A percentile compares a stretch with the other conserved stretches of the same genome.
These are phyloP conservation scores for Harpagifer antarcticus DNA, from an alignment of 2,797 vertebrate genomes.

Conservation along the genomic window DNA sequence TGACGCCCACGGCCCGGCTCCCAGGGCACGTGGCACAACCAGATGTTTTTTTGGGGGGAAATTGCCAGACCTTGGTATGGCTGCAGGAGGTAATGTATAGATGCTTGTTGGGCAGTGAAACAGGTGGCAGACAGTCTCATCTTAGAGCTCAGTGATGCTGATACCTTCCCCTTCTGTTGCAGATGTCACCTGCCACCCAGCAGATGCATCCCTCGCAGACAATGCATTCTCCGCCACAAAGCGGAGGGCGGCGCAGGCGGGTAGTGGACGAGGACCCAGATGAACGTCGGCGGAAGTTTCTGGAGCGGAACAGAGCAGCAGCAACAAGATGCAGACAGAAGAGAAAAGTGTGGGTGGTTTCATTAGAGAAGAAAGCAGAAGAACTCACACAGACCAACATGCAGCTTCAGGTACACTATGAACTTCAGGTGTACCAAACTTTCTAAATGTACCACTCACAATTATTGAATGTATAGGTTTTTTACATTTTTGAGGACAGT, in stretches of 20 bases:
- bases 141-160: constrained; percentile 17
- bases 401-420: constrained; percentile 95
- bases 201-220: constrained; percentile 99
- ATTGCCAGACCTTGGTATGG: constrained; percentile 70
- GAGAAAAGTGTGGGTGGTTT: constrained; percentile 99
- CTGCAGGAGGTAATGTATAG: constrained; percentile 73
- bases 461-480: no score
- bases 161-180: constrained; percentile 41
- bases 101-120: constrained; percentile 63
- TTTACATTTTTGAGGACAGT: no score
- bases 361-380: constrained; percentile 99
- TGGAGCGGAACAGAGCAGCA: constrained; percentile 97
- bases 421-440: neutral
- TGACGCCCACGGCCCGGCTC: constrained; percentile 58
- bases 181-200: constrained; percentile 96
- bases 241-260: constrained; percentile 93
- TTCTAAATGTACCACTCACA: neutral
- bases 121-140: constrained; percentile 28
- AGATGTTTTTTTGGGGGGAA: constrained; percentile 83
- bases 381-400: constrained; percentile 99
- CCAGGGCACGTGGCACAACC: constrained; percentile 64
- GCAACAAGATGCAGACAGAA: constrained; percentile 99
- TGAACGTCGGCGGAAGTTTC: constrained; percentile 96
- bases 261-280: constrained; percentile 98
- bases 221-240: constrained; percentile 93